Percentiles rank a stretch among this genome's conserved stretches.
These are phyloP conservation scores for Drosophila sucinea DNA, from an alignment of 1,140 invertebrate genomes.

Conservation along the genomic window DNA sequence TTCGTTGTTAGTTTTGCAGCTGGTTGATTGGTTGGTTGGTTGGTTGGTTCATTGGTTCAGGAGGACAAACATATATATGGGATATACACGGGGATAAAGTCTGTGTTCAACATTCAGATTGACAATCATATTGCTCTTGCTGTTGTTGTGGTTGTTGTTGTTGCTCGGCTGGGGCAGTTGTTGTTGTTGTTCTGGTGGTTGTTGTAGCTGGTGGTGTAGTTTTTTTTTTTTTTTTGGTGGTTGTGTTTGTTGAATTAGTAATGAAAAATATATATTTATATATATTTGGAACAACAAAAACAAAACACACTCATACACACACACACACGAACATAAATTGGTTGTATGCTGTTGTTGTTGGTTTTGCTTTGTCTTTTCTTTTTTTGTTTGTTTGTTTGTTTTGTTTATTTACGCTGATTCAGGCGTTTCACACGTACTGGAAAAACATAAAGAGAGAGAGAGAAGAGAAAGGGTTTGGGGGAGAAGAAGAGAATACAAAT, in stretches of 20 bases:
- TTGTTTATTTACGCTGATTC: constrained; percentile 83
- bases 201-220: constrained; percentile 50
- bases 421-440: constrained; percentile 83
- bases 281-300: background rate
- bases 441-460: constrained; percentile 65
- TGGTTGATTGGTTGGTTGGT: constrained; percentile 47
- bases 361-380: constrained; percentile 50
- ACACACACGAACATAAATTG: constrained; percentile 17
- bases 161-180: constrained; percentile 30
- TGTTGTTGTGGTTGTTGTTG: constrained; percentile 15
- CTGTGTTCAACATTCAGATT: constrained; percentile 5
- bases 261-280: constrained; percentile 1
- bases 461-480: constrained; percentile 37
- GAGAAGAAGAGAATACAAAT: constrained; percentile 56
- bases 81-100: constrained; percentile 2
- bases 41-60: constrained; percentile 21
- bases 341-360: constrained; percentile 44
- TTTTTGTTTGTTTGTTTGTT: constrained; percentile 42
- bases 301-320: constrained; percentile 9
- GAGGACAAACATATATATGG: constrained; percentile 3
- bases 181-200: constrained; percentile 40
- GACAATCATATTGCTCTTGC: constrained; percentile 2
- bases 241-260: constrained; percentile 23
- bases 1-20: constrained; percentile 74
- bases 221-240: constrained; percentile 47